phyloP scores from a whole-genome alignment of 2,797 vertebrate species.

The Limosa lapponica region DNA sequence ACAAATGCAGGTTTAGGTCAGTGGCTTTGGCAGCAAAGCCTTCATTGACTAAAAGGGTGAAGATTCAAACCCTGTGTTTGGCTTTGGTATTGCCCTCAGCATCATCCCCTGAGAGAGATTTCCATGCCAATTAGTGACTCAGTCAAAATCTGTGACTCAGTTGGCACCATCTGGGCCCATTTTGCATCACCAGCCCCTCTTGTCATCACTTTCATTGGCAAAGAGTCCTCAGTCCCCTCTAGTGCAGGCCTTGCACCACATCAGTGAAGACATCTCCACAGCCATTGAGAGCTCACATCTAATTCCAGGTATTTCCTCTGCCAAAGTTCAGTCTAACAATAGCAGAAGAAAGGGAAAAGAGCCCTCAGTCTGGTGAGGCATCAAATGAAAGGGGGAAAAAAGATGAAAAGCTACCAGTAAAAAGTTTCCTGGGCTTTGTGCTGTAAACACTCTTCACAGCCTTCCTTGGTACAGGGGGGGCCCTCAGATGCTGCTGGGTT shows the following conservation, averaged over 20 bases:
- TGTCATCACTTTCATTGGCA: not conserved
- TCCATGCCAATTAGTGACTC: not conserved
- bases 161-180: not conserved
- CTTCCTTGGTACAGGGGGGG: not conserved
- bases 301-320: conserved; percentile 6
- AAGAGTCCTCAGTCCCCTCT: not conserved
- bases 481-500: not conserved
- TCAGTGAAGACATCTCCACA: not conserved
- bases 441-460: not conserved
- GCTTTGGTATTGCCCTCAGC: conserved; percentile 1
- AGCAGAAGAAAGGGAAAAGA: not conserved
- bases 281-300: not conserved
- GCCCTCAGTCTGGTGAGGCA: not conserved
- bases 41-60: not conserved
- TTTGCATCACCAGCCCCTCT: conserved; percentile 18
- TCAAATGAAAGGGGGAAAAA: not conserved
- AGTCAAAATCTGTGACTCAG: conserved; percentile 13
- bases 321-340: not conserved
- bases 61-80: not conserved
- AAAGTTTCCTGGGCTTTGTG: not conserved
- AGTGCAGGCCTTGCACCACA: not conserved
- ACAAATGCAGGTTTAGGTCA: not conserved
- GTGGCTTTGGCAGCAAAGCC: not conserved
- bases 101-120: not conserved
- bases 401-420: not conserved